These are phyloP conservation scores for Amia ocellicauda DNA, from an alignment of 2,113 vertebrate species.

Conservation along the genomic window DNA sequence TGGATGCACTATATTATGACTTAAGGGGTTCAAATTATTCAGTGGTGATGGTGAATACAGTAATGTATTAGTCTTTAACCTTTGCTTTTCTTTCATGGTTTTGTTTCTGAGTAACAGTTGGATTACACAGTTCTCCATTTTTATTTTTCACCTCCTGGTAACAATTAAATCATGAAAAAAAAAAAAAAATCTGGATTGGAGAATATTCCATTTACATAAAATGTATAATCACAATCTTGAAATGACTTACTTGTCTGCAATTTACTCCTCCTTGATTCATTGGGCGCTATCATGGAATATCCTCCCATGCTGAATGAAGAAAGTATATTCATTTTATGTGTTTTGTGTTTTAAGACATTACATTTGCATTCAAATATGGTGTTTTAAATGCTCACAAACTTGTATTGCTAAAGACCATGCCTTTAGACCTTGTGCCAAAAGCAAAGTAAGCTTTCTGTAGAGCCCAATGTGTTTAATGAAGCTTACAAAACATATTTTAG, in stretches of 20 bases:
- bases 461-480: neutral
- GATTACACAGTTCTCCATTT: neutral
- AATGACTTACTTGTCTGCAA: slow-evolving; percentile 63
- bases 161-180: too few relatives aligned
- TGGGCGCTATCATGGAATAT: slow-evolving; percentile 66
- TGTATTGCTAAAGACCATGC: neutral
- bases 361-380: neutral
- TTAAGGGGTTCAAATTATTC: too few relatives aligned
- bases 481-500: neutral
- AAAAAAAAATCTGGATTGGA: slow-evolving; percentile 16
- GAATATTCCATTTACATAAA: neutral
- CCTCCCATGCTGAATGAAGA: slow-evolving; percentile 56
- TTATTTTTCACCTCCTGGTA: slow-evolving; percentile 15
- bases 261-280: slow-evolving; percentile 55
- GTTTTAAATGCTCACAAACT: neutral
- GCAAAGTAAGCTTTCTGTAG: neutral
- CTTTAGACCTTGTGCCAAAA: neutral
- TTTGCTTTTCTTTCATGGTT: too few relatives aligned
- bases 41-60: too few relatives aligned
- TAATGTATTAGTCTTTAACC: too few relatives aligned
- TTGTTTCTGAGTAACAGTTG: too few relatives aligned
- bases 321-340: slow-evolving; percentile 18
- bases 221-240: slow-evolving; percentile 12
- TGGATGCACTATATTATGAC: too few relatives aligned
- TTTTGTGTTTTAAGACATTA: slow-evolving; percentile 9